Evolutionary conservation across 2,888 invertebrate species (phyloP).

Genomic region (Lepidonotus clava): DNA sequence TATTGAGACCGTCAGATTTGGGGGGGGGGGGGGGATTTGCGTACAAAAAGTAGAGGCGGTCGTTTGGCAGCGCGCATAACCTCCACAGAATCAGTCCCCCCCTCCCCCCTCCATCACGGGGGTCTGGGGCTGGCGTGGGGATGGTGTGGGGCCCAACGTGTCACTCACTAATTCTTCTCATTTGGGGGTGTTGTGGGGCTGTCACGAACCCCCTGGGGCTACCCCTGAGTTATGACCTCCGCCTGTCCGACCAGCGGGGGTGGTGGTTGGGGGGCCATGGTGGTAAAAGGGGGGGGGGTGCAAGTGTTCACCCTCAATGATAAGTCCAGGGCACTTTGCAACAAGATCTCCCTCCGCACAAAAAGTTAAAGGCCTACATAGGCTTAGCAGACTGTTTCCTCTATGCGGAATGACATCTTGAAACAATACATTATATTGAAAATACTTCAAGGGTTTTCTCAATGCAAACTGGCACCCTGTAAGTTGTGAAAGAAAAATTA

Average conservation of each 20-base stretch:
- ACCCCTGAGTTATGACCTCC: background rate
- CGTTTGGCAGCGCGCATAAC: background rate
- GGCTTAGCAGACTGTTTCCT: too few relatives aligned
- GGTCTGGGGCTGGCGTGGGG: too few relatives aligned
- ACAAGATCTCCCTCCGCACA: too few relatives aligned
- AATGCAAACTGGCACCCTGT: background rate
- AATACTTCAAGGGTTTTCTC: background rate
- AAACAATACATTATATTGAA: background rate
- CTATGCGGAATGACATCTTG: background rate
- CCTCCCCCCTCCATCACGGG: too few relatives aligned
- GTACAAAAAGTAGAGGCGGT: background rate
- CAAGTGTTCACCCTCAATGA: too few relatives aligned
- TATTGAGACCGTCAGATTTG: background rate
- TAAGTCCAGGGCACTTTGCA: too few relatives aligned
- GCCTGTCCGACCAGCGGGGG: slow-evolving; percentile 3
- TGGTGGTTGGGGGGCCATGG: too few relatives aligned
- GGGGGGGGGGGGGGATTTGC: background rate
- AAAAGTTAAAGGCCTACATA: too few relatives aligned
- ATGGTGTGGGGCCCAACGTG: background rate
- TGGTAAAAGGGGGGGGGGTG: too few relatives aligned
- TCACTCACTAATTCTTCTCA: slow-evolving; percentile 37
- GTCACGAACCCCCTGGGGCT: background rate
- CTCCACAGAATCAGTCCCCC: background rate
- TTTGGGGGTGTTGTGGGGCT: slow-evolving; percentile 14
- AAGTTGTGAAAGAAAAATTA: background rate